Evolutionary conservation across 2,888 invertebrate species (phyloP), one percentile per base, ranked within the genome.

Genomic region (Ophioninae sp.): DNA sequence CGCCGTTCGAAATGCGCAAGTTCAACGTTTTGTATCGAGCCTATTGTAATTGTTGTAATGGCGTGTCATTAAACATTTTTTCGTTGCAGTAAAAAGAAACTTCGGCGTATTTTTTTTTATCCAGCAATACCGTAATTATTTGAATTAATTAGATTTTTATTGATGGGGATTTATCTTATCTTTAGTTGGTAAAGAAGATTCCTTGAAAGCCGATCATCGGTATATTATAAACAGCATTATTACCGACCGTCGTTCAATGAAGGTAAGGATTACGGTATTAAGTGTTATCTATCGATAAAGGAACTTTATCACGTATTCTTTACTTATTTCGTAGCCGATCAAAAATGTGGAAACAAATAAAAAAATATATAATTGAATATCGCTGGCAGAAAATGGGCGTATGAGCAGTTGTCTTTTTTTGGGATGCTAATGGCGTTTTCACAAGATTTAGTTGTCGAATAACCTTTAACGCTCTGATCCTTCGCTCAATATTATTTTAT

Each of bases 31-130:
- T 77, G 22, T 77, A 77, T 72, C 67, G 22, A 80, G 74, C 69
- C 64, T 80, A 41, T 41, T 56, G 39, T 75, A 67, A 67, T 65
- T 58, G 39, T 75, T 83, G 61, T 72, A 76, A 58, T 37, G 59
- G 59, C 37, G 59, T 22, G 75, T 74, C 80, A 83, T 77, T 83
- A 75, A 75, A 74, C 67, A 58, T 68, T 56, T 68, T 51, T 58
- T 63, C 58, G 83, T 80, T 77, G 80, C 77, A 80, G 80, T 80
- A 61, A 41, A 73, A 17, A 44, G 44, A 30, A 37, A 13, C 58
- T 59, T 30, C 3, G 39, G 7, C 0, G 6, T 37, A 10, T 37
- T 30, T 37, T 37, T 37, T 6, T 51, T 51, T 20, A n/a, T 7
- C 56, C 30, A 8, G 9, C n/a, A 3, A 71, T 56, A 13, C 51